Evolutionary conservation across 2,113 vertebrate species (phyloP).

Genomic region (Columba janthina): DNA sequence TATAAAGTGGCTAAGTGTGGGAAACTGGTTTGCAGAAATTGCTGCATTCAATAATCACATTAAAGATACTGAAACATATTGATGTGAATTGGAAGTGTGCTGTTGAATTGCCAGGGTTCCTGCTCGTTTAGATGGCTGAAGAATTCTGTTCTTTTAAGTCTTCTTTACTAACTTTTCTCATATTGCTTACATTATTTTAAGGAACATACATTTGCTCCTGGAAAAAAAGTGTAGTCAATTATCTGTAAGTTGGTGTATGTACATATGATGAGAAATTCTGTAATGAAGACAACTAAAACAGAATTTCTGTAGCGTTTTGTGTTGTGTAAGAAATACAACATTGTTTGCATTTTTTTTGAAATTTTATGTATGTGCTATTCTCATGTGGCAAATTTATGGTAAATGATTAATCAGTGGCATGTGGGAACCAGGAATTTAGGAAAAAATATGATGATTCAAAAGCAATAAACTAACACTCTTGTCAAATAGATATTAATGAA

Average conservation of each 20-base stretch:
- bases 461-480: background rate
- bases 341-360: background rate
- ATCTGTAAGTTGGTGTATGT: background rate
- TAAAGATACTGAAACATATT: background rate
- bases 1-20: background rate
- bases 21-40: slow-evolving; percentile 19
- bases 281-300: background rate
- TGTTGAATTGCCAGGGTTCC: background rate
- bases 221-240: background rate
- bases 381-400: background rate
- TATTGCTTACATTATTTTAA: background rate
- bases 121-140: background rate
- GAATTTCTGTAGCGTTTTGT: background rate
- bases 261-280: background rate
- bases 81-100: background rate
- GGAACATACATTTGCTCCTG: background rate
- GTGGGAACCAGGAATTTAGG: background rate
- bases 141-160: background rate
- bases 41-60: background rate
- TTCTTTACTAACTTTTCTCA: background rate
- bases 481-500: background rate
- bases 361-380: background rate
- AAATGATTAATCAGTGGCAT: background rate
- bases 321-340: background rate
- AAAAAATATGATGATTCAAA: background rate